phyloP scores from a whole-genome alignment of 2,888 invertebrate species.

The Ornithoptera priamus region DNA sequence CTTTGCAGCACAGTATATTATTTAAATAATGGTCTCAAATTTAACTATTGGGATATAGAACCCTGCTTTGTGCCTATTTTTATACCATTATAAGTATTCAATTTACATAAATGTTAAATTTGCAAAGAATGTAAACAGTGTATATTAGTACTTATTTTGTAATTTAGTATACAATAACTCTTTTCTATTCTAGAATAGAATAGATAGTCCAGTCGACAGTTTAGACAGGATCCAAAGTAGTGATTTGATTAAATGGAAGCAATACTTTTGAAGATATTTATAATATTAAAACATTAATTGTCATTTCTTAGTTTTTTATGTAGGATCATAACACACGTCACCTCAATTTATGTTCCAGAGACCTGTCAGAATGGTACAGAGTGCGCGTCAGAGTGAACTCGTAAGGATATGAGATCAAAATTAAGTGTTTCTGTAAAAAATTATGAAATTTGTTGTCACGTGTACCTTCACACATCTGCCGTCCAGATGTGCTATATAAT shows the following conservation, averaged over 20 bases:
- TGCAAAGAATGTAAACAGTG: no score
- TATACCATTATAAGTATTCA: no score
- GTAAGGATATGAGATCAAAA: conserved; percentile 84
- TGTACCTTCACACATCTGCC: conserved; percentile 77
- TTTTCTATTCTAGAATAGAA: no score
- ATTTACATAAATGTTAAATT: no score
- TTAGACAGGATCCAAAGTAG: no score
- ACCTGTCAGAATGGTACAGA: conserved; percentile 90
- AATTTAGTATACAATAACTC: no score
- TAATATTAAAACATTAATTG: background rate
- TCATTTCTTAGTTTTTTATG: conserved; percentile 15
- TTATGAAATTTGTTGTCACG: conserved; percentile 74
- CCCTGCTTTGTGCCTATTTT: no score
- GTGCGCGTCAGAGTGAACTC: conserved; percentile 92
- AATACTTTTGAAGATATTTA: conserved; percentile 20
- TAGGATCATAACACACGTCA: conserved; percentile 63
- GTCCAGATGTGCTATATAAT: conserved; percentile 71
- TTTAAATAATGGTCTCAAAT: no score
- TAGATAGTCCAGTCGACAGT: no score
- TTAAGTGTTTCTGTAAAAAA: conserved; percentile 73
- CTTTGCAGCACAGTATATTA: no score
- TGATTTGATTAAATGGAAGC: background rate
- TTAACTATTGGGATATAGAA: no score
- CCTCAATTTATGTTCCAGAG: conserved; percentile 80
- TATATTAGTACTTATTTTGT: no score